phyloP scores from a whole-genome alignment of 2,888 invertebrate species.

The Phoenoteleia sp. region DNA sequence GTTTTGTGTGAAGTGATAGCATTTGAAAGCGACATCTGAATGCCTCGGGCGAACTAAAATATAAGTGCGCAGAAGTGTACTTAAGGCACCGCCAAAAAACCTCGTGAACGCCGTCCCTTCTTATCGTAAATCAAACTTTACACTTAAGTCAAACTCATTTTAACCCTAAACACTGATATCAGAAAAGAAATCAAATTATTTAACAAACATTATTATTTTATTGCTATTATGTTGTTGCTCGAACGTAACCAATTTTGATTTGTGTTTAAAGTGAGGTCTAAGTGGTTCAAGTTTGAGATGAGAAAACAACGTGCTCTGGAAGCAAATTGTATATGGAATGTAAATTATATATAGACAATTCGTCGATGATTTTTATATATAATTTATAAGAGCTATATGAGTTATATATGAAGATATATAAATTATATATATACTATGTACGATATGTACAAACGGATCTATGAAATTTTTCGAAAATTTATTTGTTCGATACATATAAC shows the following conservation, averaged over 20 bases:
- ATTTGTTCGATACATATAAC: no score
- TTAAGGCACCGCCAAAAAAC: no score
- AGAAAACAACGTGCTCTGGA: not conserved
- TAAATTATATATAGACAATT: constrained; percentile 6
- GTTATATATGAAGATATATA: no score
- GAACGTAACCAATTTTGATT: no score
- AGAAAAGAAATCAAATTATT: no score
- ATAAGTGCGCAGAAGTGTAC: not conserved
- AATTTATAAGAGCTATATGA: no score
- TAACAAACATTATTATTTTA: no score
- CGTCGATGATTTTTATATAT: constrained; percentile 22
- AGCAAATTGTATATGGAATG: constrained; percentile 2
- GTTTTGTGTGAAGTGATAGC: constrained; percentile 23
- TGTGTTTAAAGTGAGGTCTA: not conserved
- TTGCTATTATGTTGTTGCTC: no score
- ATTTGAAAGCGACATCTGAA: constrained; percentile 55
- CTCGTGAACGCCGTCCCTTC: no score
- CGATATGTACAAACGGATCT: not conserved
- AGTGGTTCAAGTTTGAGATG: not conserved
- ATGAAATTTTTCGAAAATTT: not conserved
- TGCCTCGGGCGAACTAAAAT: not conserved
- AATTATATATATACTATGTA: not conserved
- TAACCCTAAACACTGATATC: no score
- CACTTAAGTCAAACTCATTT: no score
- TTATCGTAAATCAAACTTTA: no score